Percentiles rank a stretch among this genome's conserved stretches.
Conservation (phyloP, 2,797 vertebrate species). For the Heliangelus exortis region DNA sequence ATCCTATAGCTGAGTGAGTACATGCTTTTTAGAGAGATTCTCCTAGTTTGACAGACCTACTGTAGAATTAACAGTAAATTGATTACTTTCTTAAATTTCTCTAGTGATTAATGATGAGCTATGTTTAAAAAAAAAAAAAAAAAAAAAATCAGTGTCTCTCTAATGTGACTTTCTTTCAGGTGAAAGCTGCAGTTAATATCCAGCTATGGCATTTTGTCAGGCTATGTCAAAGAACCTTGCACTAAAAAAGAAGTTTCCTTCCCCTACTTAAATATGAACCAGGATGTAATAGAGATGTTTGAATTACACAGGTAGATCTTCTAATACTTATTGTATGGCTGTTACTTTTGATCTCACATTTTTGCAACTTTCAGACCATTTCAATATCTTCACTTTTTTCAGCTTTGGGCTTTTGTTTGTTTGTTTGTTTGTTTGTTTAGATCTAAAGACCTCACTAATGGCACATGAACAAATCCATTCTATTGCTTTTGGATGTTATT, state of each 20-base stretch:
- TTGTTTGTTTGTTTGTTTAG: neutral
- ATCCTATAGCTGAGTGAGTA: no score
- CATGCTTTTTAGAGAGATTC: neutral
- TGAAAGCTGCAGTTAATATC: neutral
- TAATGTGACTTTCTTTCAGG: neutral
- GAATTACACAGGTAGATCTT: neutral
- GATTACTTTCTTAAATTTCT: neutral
- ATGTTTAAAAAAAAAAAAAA: neutral
- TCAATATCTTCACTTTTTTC: neutral
- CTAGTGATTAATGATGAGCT: neutral
- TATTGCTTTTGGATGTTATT: neutral
- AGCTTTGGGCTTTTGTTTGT: fast-evolving
- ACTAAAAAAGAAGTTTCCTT: neutral
- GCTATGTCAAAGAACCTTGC: neutral
- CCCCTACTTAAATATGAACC: neutral
- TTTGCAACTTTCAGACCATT: neutral
- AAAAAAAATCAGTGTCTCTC: neutral
- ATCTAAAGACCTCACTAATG: neutral
- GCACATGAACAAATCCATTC: neutral
- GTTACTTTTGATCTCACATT: neutral
- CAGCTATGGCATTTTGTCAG: neutral
- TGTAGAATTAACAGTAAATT: neutral
- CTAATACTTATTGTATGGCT: neutral
- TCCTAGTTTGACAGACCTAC: neutral
- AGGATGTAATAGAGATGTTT: neutral